Percentiles rank a stretch among this genome's conserved stretches.
Conservation (phyloP, 1,140 invertebrate species). For the Cephus cinctus region DNA sequence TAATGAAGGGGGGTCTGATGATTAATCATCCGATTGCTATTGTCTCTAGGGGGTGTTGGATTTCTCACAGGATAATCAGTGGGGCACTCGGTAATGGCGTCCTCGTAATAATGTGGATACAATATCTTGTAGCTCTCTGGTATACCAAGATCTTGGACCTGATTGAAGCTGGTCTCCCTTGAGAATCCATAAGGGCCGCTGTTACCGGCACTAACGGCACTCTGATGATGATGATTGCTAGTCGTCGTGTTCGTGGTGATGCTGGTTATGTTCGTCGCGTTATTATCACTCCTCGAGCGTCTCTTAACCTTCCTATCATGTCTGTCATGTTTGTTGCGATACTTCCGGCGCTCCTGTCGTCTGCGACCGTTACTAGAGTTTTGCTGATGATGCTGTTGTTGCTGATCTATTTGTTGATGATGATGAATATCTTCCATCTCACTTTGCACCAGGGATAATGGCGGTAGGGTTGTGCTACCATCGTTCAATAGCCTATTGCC, state of each 20-base stretch:
- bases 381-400: slow-evolving; percentile 26
- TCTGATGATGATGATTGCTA: too few species aligned
- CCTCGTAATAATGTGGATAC: slow-evolving; percentile 52
- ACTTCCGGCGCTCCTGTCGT: slow-evolving; percentile 47
- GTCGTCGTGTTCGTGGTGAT: slow-evolving; percentile 17
- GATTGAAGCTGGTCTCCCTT: slow-evolving; percentile 40
- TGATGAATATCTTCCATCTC: too few species aligned
- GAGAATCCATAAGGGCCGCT: too few species aligned
- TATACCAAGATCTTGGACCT: slow-evolving; percentile 44
- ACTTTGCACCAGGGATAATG: slow-evolving; percentile 16
- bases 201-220: too few species aligned
- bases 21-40: too few species aligned
- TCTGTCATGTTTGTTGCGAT: too few species aligned
- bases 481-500: too few species aligned
- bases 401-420: slow-evolving; percentile 21
- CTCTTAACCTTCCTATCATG: too few species aligned
- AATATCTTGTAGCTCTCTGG: slow-evolving; percentile 49
- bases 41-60: slow-evolving; percentile 13
- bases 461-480: too few species aligned
- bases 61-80: slow-evolving; percentile 27
- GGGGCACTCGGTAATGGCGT: slow-evolving; percentile 40
- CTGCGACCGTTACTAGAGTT: slow-evolving; percentile 27
- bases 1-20: slow-evolving; percentile 46
- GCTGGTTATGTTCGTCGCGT: slow-evolving; percentile 38
- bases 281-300: too few species aligned